These are phyloP conservation scores for Pycnomerus fuliginosus DNA, from an alignment of 2,888 invertebrate genomes.

Conservation along the genomic window DNA sequence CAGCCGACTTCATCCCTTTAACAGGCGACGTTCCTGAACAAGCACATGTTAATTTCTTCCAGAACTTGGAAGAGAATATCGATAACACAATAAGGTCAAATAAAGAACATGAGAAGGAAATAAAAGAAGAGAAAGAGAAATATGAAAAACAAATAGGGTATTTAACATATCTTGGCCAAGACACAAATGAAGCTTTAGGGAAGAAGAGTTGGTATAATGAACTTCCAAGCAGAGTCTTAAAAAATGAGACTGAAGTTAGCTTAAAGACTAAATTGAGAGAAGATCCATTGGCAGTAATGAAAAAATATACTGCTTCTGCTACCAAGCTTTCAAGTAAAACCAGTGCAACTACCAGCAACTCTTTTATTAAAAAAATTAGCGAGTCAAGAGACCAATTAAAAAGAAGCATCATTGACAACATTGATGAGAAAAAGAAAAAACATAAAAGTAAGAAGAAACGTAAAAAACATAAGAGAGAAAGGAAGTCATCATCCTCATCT, in stretches of 20 bases:
- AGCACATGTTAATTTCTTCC: conserved; percentile 59
- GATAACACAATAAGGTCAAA: conserved; percentile 67
- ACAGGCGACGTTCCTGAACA: conserved; percentile 20
- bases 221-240: conserved; percentile 59
- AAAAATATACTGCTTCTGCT: conserved; percentile 52
- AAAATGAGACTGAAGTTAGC: conserved; percentile 62
- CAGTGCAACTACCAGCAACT: conserved; percentile 30
- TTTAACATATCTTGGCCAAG: conserved; percentile 92
- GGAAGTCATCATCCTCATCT: conserved; percentile 4
- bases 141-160: conserved; percentile 98
- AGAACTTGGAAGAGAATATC: conserved; percentile 75
- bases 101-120: conserved; percentile 84
- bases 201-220: conserved; percentile 89
- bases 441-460: conserved; percentile 40
- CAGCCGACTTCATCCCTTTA: conserved; percentile 38
- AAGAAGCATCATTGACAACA: conserved; percentile 6
- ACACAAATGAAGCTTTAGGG: conserved; percentile 81
- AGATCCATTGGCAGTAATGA: conserved; percentile 76
- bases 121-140: conserved; percentile 89
- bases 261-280: conserved; percentile 65
- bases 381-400: not conserved
- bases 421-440: conserved; percentile 38
- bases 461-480: conserved; percentile 21
- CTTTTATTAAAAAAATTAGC: conserved; percentile 7
- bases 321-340: conserved; percentile 7